Base-by-base conservation (phyloP, 2,888 invertebrate species). In the Tryphoninae sp. region DNA sequence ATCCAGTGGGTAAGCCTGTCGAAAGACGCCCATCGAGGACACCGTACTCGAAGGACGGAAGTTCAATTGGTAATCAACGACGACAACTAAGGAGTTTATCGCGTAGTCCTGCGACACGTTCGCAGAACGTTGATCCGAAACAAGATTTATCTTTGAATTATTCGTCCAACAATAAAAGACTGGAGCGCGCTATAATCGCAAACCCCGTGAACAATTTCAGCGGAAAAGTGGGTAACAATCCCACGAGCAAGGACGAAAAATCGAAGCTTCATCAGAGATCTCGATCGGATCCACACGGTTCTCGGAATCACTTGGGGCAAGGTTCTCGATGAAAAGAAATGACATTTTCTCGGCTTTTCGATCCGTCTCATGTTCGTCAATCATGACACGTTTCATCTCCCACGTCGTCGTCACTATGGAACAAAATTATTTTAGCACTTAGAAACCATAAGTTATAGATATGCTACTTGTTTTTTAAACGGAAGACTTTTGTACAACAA, bases 401-500 rank as follows among this genome's bases (percentile, higher is more conserved):
- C 51, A 19, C 33, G 61, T 19, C 26, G 40, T 49, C 26, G 33
- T 49, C 23, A 42, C 33, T 77, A 19, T 62, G 49, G 16, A 74
- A 55, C 11, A 42, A 22, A n/a, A 68, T 13, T 23, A 42, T 59
- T 8, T 49, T 62, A 49, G 45, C 26, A 45, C 33, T 49, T 40
- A 61, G 19, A 59, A 71, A 80, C n/a, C 16, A 58, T 40, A 68
- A 33, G 71, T 77, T 62, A 42, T 74, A n/a, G n/a, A 67, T 69
- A 13, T 69, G 58, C 40, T 62, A 62, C 33, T 67, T 7, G 62
- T 74, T 69, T 51, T 77, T 74, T 69, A 45, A 78, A 74, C 26
- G n/a, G 49, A 74, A 71, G 74, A 75, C 49, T 81, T 81, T 78
- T 81, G 75, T 78, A 78, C 64, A 74, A 71, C 71, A 64, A 23